phyloP scores from a whole-genome alignment of 2,888 invertebrate species.

The Elmis aenea region DNA sequence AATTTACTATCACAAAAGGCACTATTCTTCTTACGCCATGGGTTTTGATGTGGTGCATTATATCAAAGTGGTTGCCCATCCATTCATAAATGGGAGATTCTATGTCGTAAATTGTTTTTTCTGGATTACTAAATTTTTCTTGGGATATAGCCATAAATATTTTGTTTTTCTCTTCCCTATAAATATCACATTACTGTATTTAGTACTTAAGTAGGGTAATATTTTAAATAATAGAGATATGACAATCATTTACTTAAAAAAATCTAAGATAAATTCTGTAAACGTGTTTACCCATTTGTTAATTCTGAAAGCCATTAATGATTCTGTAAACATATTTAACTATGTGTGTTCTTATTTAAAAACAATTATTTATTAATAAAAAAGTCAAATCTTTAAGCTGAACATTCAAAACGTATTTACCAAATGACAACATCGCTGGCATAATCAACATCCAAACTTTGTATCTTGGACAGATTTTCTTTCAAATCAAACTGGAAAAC shows the following conservation, averaged over 20 bases:
- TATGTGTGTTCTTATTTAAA: no score
- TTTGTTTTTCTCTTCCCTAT: constrained; percentile 28
- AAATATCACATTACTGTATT: no score
- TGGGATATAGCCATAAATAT: constrained; percentile 30
- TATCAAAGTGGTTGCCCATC: constrained; percentile 54
- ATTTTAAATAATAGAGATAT: no score
- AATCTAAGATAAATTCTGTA: no score
- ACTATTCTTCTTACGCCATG: constrained; percentile 48
- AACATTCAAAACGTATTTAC: no score
- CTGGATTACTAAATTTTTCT: constrained; percentile 6
- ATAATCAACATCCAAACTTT: constrained; percentile 36
- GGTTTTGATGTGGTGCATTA: constrained; percentile 47
- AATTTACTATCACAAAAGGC: constrained; percentile 50
- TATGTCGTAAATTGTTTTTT: constrained; percentile 23
- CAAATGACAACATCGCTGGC: constrained; percentile 40
- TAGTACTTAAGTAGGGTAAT: no score
- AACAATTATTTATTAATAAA: no score
- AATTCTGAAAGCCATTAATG: no score
- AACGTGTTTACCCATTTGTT: no score
- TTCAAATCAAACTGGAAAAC: constrained; percentile 35
- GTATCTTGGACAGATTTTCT: constrained; percentile 33
- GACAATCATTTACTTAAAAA: no score
- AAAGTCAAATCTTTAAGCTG: no score
- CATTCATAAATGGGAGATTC: constrained; percentile 50
- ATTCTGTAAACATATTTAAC: no score